Base-by-base conservation (phyloP, 2,113 vertebrate genomes). In the Ctenomys sociabilis region DNA sequence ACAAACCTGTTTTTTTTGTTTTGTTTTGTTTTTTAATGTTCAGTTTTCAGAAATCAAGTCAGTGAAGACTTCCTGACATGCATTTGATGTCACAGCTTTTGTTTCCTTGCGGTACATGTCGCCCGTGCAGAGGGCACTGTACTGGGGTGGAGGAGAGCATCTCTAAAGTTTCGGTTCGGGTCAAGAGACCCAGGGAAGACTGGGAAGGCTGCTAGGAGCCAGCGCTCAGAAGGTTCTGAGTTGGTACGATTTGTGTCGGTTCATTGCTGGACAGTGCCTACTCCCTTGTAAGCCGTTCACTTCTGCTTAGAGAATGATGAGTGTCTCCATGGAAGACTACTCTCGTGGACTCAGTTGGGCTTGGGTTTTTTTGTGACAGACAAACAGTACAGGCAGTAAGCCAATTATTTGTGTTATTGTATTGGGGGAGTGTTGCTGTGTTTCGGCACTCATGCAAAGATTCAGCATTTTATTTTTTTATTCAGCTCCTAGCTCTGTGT, bases 381-480 rank as follows among this genome's bases (percentile, higher is more conserved):
- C 45, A 93, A 93, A 16, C 61, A 59, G 17, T 63, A 16, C 3
- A 90, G 35, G 28, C 82, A 78, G 21, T 64, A 28, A 90, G 61
- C 86, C 82, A 81, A 32, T 59, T 92, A 9, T 17, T 61, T 88
- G 61, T 94, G 89, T 75, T 80, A n/a, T 63, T 89, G 13, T 88
- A 45, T 94, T 61, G 40, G 40, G 11, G 14, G 16, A 19, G n/a
- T 78, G 2, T n/a, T 81, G n/a, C n/a, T n/a, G n/a, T n/a, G n/a
- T 87, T 87, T 68, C 59, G 54, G 43, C 22, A 59, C 32, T 80
- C 43, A 85, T 59, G 92, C 63, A 70, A 8, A 95, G 57, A 87
- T 22, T 82, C 83, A 77, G 52, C 35, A 26, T 97, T 78, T 95
- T 81, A 61, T 52, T 90, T 22, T 77, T 94, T 49, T 59, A 86